Conservation (phyloP, 2,888 invertebrate genomes). For the Zygaena filipendulae region DNA sequence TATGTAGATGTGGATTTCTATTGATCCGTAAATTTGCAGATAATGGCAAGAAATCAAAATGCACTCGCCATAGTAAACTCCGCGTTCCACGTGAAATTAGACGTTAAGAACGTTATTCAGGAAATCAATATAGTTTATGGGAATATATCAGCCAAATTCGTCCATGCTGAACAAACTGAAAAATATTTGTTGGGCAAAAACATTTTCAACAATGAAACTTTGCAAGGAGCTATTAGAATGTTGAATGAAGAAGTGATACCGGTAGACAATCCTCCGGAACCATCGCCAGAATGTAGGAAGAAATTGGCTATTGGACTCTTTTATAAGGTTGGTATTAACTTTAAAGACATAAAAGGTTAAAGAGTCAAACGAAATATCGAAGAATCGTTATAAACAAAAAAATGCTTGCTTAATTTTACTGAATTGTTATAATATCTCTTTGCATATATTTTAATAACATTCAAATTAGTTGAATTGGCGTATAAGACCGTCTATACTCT, state of each 20-base stretch:
- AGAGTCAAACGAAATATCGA: too few species aligned
- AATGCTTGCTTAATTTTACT: too few species aligned
- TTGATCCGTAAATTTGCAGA: too few species aligned
- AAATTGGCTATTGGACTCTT: conserved; percentile 78
- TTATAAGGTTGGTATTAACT: conserved; percentile 72
- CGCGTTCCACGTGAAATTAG: conserved; percentile 72
- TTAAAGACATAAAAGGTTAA: too few species aligned
- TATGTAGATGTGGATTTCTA: too few species aligned
- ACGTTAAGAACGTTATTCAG: conserved; percentile 27
- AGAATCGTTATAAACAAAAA: too few species aligned
- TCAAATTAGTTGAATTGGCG: too few species aligned
- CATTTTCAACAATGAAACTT: conserved; percentile 35
- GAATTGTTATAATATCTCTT: too few species aligned
- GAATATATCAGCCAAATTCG: conserved; percentile 67
- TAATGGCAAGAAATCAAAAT: conserved; percentile 80
- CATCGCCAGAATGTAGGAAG: conserved; percentile 74
- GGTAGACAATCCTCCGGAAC: conserved; percentile 71
- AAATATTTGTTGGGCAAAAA: conserved; percentile 51
- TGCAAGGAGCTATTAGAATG: conserved; percentile 59
- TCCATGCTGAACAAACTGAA: conserved; percentile 72
- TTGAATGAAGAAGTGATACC: conserved; percentile 72
- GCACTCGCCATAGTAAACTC: conserved; percentile 82
- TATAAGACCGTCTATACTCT: too few species aligned
- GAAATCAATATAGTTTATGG: conserved; percentile 73
- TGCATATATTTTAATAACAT: too few species aligned